Evolutionary conservation across 2,113 vertebrate species (phyloP).

Genomic region (Macquaria australasica): DNA sequence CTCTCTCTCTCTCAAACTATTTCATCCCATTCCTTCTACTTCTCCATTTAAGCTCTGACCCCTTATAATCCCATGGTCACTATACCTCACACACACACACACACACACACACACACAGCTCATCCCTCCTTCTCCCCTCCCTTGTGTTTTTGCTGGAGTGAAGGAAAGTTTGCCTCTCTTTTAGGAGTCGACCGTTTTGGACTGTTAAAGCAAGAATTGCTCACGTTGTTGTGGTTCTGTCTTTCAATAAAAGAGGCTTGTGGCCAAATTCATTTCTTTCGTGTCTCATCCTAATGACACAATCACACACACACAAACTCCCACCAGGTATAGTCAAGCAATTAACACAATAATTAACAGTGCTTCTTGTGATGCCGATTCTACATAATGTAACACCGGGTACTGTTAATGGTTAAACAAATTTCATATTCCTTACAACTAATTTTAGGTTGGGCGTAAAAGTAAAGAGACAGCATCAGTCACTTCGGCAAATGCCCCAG

Average conservation of each 20-base stretch:
- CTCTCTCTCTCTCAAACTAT: not conserved
- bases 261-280: too few species aligned
- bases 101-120: not conserved
- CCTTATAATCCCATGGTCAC: not conserved
- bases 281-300: too few species aligned
- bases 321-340: not conserved
- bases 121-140: not conserved
- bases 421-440: not conserved
- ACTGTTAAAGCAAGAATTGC: not conserved
- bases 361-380: not conserved
- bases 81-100: not conserved
- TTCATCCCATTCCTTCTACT: slow-evolving; percentile 37
- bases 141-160: not conserved
- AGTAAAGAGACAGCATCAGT: not conserved
- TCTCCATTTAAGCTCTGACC: slow-evolving; percentile 1
- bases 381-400: not conserved
- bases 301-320: not conserved
- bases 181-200: slow-evolving; percentile 16
- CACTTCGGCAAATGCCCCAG: not conserved
- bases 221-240: not conserved
- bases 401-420: not conserved
- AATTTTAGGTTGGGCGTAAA: not conserved
- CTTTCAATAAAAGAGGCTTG: not conserved
- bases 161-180: slow-evolving; percentile 5
- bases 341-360: not conserved